Evolutionary conservation across 1,140 invertebrate genomes (phyloP).

Genomic region (Habropoda laboriosa): DNA sequence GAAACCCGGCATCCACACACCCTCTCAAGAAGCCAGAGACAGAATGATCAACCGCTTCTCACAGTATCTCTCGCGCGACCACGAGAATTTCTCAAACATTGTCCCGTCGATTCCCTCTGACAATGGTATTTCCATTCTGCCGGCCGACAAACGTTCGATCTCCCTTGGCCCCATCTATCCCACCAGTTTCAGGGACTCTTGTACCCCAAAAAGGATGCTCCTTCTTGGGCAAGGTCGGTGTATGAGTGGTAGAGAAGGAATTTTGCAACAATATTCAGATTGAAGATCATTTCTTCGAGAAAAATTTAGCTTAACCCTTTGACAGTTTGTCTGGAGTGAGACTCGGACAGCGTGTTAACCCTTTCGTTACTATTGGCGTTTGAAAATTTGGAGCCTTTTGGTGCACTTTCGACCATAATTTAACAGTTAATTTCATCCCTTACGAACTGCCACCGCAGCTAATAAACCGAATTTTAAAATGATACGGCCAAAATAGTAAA

Average conservation of each 20-base stretch:
- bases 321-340: no score
- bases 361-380: no score
- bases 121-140: constrained; percentile 66
- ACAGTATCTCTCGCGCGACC: constrained; percentile 55
- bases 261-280: no score
- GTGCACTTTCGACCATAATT: no score
- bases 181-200: not conserved
- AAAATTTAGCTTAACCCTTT: no score
- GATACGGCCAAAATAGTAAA: no score
- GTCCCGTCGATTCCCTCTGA: constrained; percentile 51
- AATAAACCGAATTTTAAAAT: no score
- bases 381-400: no score
- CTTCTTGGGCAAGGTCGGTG: not conserved
- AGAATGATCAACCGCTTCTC: constrained; percentile 55
- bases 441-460: no score
- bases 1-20: not conserved
- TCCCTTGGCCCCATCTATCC: constrained; percentile 54
- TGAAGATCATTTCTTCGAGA: no score
- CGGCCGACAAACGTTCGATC: constrained; percentile 68
- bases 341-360: no score
- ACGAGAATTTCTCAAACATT: constrained; percentile 66
- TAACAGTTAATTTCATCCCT: no score
- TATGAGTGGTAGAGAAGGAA: constrained; percentile 20
- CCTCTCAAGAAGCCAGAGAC: constrained; percentile 28
- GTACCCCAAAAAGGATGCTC: constrained; percentile 49